Conservation (phyloP, 2,113 vertebrate species). For the cat (Felis catus) region DNA sequence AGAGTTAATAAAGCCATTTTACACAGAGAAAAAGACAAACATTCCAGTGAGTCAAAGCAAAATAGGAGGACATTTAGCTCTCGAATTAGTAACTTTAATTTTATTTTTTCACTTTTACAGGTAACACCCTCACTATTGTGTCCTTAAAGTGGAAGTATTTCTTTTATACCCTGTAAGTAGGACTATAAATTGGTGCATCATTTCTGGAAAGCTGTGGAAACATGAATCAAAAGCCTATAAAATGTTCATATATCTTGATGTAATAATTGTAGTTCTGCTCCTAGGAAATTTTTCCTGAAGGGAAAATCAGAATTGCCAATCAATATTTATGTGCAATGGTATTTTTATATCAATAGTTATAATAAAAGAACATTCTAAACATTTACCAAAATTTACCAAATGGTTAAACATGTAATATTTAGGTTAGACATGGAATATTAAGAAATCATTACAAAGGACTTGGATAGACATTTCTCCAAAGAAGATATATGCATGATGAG, state of each 20-base stretch:
- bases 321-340: neutral
- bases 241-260: neutral
- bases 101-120: neutral
- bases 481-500: neutral
- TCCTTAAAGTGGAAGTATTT: constrained; percentile 4
- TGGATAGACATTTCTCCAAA: neutral
- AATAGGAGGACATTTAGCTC: neutral
- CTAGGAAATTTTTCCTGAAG: neutral
- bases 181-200: neutral
- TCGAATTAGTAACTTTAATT: neutral
- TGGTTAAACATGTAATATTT: neutral
- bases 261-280: neutral
- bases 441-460: neutral
- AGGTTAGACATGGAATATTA: neutral
- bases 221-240: neutral
- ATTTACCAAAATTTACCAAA: neutral
- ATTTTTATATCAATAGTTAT: neutral
- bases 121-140: neutral
- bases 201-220: neutral
- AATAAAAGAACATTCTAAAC: neutral
- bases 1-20: neutral
- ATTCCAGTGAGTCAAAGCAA: neutral
- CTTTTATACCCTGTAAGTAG: neutral
- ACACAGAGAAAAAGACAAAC: constrained; percentile 34
- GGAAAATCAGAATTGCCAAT: neutral